Evolutionary conservation across 2,888 invertebrate genomes (phyloP).

Genomic region (Phortica magna): DNA sequence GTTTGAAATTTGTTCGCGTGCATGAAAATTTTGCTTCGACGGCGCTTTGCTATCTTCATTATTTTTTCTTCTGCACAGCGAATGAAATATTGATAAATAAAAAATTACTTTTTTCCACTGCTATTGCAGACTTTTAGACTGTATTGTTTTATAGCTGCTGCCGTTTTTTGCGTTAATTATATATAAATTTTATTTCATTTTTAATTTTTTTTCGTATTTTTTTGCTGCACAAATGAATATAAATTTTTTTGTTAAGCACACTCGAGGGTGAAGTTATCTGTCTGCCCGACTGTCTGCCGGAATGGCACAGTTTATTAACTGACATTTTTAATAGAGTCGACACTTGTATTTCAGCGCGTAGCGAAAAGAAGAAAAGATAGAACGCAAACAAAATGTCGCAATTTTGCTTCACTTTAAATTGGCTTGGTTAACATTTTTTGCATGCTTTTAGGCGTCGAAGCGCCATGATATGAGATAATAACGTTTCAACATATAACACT

Average conservation of each 20-base stretch:
- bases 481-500: too few species aligned
- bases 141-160: conserved; percentile 38
- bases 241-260: conserved; percentile 63
- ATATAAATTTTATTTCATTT: conserved; percentile 41
- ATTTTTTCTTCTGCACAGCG: not conserved
- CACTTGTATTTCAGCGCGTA: not conserved
- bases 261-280: conserved; percentile 69
- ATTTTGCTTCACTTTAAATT: not conserved
- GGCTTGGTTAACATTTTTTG: not conserved
- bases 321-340: conserved; percentile 50
- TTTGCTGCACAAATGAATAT: conserved; percentile 40
- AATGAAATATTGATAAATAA: conserved; percentile 47
- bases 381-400: not conserved
- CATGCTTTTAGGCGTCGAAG: too few species aligned
- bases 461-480: too few species aligned
- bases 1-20: conserved; percentile 60
- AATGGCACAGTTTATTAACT: conserved; percentile 66
- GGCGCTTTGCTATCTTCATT: not conserved
- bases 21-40: conserved; percentile 23
- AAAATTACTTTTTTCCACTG: conserved; percentile 66
- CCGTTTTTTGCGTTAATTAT: conserved; percentile 39
- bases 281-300: conserved; percentile 48
- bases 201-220: conserved; percentile 46
- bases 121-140: conserved; percentile 61
- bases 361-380: not conserved